These are phyloP conservation scores for Nemapogon koenigi DNA, from an alignment of 2,888 invertebrate species.

Conservation along the genomic window DNA sequence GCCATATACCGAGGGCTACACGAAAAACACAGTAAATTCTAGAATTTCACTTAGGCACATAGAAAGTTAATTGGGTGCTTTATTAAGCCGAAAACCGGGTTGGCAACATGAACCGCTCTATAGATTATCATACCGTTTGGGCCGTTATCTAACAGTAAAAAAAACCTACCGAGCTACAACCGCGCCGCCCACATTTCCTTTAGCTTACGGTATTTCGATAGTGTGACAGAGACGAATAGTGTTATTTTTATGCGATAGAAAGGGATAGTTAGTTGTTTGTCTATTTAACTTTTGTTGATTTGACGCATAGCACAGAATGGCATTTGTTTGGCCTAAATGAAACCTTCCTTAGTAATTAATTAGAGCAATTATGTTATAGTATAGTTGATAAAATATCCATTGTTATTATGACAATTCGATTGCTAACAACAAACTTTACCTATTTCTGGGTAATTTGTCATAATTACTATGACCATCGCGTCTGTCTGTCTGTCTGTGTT, in stretches of 20 bases:
- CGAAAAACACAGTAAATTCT: too few relatives aligned
- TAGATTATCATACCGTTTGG: slow-evolving; percentile 4
- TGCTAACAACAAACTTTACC: too few relatives aligned
- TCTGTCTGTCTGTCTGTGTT: too few relatives aligned
- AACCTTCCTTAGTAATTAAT: slow-evolving; percentile 1
- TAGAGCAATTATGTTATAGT: neutral
- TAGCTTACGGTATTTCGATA: slow-evolving; percentile 58
- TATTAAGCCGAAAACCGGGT: too few relatives aligned
- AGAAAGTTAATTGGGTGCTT: too few relatives aligned
- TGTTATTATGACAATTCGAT: too few relatives aligned
- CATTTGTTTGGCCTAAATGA: slow-evolving; percentile 4
- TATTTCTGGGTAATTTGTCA: too few relatives aligned
- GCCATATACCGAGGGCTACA: too few relatives aligned
- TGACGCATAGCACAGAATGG: slow-evolving; percentile 2
- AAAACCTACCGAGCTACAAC: slow-evolving; percentile 28
- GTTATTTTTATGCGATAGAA: slow-evolving; percentile 24
- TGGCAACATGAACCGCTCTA: too few relatives aligned
- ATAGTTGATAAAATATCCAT: too few relatives aligned
- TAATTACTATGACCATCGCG: too few relatives aligned
- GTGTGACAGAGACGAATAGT: slow-evolving; percentile 33
- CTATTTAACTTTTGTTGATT: slow-evolving; percentile 20
- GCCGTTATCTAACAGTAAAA: slow-evolving; percentile 59
- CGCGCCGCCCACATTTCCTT: slow-evolving; percentile 43
- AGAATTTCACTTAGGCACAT: too few relatives aligned
- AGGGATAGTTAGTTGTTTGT: slow-evolving; percentile 30